Evolutionary conservation across 2,113 vertebrate genomes (phyloP).

Genomic region (Toxotes chatareus): DNA sequence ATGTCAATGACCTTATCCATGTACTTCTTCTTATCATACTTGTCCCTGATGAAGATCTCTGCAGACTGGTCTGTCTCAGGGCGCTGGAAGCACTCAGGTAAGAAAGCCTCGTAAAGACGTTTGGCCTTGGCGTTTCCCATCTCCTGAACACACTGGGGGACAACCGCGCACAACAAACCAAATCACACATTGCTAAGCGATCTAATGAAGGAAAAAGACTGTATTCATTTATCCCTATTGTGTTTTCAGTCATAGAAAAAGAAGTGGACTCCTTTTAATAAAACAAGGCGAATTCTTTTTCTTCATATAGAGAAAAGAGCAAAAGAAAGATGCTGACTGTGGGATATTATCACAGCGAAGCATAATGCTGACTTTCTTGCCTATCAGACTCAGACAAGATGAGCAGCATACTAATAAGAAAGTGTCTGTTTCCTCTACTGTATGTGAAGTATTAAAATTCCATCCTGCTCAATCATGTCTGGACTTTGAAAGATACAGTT

Average conservation of each 20-base stretch:
- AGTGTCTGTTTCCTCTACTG: neutral
- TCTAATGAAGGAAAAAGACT: neutral
- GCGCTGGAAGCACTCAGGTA: constrained; percentile 95
- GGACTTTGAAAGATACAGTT: neutral
- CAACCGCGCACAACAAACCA: neutral
- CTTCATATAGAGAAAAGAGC: neutral
- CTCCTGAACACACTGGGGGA: constrained; percentile 93
- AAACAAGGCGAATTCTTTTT: neutral
- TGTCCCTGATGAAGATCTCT: constrained; percentile 96
- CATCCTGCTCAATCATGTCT: neutral
- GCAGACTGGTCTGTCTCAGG: constrained; percentile 96
- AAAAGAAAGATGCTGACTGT: constrained; percentile 29
- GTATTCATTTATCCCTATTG: neutral
- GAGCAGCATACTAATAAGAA: constrained; percentile 40
- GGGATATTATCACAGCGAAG: constrained; percentile 19
- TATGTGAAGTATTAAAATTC: neutral
- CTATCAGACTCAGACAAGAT: constrained; percentile 12
- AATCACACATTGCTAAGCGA: neutral
- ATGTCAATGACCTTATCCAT: constrained; percentile 96
- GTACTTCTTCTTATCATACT: constrained; percentile 98
- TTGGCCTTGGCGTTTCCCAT: constrained; percentile 98
- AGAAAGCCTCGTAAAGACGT: constrained; percentile 94
- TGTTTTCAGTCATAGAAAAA: neutral
- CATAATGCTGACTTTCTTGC: constrained; percentile 17
- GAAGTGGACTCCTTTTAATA: neutral